Conservation (phyloP, 2,888 invertebrate genomes). For the Phrixothrix hirtus region DNA sequence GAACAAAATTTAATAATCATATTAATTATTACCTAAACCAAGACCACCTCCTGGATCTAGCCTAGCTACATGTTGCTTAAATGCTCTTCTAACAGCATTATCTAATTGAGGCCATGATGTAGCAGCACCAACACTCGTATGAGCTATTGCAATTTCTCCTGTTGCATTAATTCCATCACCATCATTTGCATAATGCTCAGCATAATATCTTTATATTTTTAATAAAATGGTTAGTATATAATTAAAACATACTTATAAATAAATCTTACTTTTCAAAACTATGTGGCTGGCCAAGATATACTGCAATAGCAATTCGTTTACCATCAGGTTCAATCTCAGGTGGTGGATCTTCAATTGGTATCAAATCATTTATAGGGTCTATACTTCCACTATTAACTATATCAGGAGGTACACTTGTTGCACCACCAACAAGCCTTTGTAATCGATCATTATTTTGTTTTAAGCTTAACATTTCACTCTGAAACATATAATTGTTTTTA, state of each 20-base stretch:
- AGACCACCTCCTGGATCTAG: slow-evolving; percentile 92
- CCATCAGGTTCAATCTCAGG: slow-evolving; percentile 66
- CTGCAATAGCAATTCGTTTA: slow-evolving; percentile 84
- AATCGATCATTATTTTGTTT: slow-evolving; percentile 96
- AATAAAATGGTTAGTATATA: no score
- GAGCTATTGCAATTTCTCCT: slow-evolving; percentile 80
- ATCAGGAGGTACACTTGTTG: slow-evolving; percentile 44
- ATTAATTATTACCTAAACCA: slow-evolving; percentile 63
- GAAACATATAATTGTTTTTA: slow-evolving; percentile 50
- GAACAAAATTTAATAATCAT: slow-evolving; percentile 1
- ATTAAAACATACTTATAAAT: not conserved
- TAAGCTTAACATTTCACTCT: slow-evolving; percentile 95
- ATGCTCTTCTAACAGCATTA: slow-evolving; percentile 85
- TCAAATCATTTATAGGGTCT: slow-evolving; percentile 53
- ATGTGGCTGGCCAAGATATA: slow-evolving; percentile 83
- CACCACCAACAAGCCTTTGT: slow-evolving; percentile 74
- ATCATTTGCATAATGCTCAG: slow-evolving; percentile 53
- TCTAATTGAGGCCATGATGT: slow-evolving; percentile 95
- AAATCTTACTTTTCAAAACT: slow-evolving; percentile 61
- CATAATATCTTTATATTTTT: slow-evolving; percentile 44
- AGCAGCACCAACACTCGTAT: slow-evolving; percentile 87
- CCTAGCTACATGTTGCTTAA: slow-evolving; percentile 91
- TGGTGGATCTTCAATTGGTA: slow-evolving; percentile 50
- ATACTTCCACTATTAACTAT: slow-evolving; percentile 49
- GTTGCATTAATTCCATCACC: slow-evolving; percentile 52